Evolutionary conservation across 2,888 invertebrate species (phyloP), one percentile per base, ranked within the genome.

Genomic region (Eupithecia subfuscata): DNA sequence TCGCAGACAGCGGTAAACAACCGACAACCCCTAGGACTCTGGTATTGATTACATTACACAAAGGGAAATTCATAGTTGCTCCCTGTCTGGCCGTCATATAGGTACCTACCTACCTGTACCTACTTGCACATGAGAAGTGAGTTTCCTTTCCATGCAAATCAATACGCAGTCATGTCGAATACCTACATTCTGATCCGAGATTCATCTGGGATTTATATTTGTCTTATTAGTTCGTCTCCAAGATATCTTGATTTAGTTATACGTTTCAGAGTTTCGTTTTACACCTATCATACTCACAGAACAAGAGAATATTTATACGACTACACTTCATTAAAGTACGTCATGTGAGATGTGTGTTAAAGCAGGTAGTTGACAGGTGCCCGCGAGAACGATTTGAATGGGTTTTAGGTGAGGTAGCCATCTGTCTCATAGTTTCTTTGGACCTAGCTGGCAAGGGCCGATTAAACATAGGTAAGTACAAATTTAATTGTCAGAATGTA

Each of bases 1-100:
- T 75, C 73, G 74, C 75, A 76, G 76, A 75, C 76, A 73, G 72
- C 37, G 43, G 67, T 75, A 68, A 63, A 71, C 63, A 72, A 30
- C 63, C 73, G 40, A 68, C 74, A 78, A 73, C 81, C 81, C 81
- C 80, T 80, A 78, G 82, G 82, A 79, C 80, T 82, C 75, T 77
- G 74, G 80, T 87, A 88, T 86, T 86, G 88, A 88, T 88, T 87
- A 83, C 84, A 85, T 87, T 86, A 85, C 84, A 87, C 86, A 88
- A 87, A 88, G 86, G 86, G 84, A 85, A 88, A 85, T 80, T 79
- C 81, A 78, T 77, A 83, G 83, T 82, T 82, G 84, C 81, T 83
- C 84, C 85, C 82, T 82, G 85, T 83, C 85, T 85, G 77, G 79
- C 75, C 73, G 78, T 76, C 77, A 76, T 82, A 34, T 16, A 16